Evolutionary conservation across 2,113 vertebrate genomes (phyloP).

Genomic region (Brachirus orientalis): DNA sequence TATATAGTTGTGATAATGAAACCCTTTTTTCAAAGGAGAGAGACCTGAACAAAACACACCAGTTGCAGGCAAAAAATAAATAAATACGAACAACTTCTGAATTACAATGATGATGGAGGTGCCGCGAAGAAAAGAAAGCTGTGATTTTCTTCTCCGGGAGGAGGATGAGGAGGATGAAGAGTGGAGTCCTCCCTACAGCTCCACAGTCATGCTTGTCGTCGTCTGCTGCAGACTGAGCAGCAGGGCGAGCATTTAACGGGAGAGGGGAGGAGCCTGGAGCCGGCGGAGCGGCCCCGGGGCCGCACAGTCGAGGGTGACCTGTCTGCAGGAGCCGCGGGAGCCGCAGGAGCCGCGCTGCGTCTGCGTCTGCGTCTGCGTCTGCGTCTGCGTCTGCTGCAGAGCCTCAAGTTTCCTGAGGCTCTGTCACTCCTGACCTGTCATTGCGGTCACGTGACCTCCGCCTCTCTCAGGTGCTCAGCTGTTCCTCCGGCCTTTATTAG

Average conservation of each 20-base stretch:
- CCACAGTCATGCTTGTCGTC: slow-evolving; percentile 42
- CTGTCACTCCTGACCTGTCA: no score
- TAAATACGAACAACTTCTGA: slow-evolving; percentile 11
- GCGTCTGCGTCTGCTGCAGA: no score
- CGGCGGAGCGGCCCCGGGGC: no score
- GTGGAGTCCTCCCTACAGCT: slow-evolving; percentile 42
- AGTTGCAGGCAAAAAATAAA: no score
- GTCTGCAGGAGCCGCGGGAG: no score
- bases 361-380: not conserved
- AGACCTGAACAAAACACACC: no score
- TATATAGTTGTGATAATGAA: no score
- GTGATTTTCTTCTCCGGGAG: slow-evolving; percentile 10
- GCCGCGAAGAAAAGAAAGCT: not conserved
- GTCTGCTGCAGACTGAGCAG: slow-evolving; percentile 21
- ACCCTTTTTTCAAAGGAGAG: no score
- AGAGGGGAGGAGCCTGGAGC: slow-evolving; percentile 59
- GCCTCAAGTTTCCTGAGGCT: no score
- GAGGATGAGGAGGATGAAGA: not conserved
- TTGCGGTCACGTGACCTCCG: no score
- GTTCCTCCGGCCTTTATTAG: no score
- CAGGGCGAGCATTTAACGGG: slow-evolving; percentile 58
- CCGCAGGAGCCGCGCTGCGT: not conserved
- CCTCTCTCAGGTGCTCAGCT: no score
- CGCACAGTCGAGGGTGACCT: not conserved
- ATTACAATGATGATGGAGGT: not conserved